Evolutionary conservation across 2,888 invertebrate genomes (phyloP), one percentile per base, ranked within the genome.

Genomic region (Balanococcus diminutus): DNA sequence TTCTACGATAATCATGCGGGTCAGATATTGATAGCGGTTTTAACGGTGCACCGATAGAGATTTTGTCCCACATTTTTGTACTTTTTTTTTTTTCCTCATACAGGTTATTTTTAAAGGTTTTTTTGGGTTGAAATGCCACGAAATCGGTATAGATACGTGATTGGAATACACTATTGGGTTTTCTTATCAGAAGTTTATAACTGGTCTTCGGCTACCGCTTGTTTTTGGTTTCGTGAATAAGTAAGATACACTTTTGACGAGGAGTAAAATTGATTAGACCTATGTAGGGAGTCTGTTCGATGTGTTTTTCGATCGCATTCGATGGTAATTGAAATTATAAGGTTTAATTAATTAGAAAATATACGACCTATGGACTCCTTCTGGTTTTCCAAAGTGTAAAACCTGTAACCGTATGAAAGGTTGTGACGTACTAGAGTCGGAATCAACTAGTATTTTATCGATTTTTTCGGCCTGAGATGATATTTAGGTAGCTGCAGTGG

Each of bases 61-160:
- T 81, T 81, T 79, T 79, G 75, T 79, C 75, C 75, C 75, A 79
- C 82, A 82, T 82, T 82, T 82, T 82, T 56, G 31, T 56, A 32
- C 0, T n/a, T 28, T 56, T 31, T 56, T 56, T 42, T 51, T 82
- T 8, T 46, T 51, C 56, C 8, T 16, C 11, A 56, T 56, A 51
- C 82, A 16, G 25, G 46, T 82, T n/a, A n/a, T n/a, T 56, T 9
- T 56, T 19, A 22, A 9, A 19, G 5, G 3, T 82, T 31, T 82
- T 79, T 75, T 67, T 28, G 14, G 9, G 9, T 67, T 14, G 32
- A 75, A 75, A 75, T 16, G 8, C 28, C 32, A 19, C 36, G 28
- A 25, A 25, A 61, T 61, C 61, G 61, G 22, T 51, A 56, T 56
- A 19, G 36, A 36, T 36, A 79, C 75, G 75, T 79, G 75, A 79